A percentile compares a stretch with the other conserved stretches of the same genome.
phyloP scores from a whole-genome alignment of 37 sponge, comb jelly and placozoan genomes.

The Chondrosia reniformis region DNA sequence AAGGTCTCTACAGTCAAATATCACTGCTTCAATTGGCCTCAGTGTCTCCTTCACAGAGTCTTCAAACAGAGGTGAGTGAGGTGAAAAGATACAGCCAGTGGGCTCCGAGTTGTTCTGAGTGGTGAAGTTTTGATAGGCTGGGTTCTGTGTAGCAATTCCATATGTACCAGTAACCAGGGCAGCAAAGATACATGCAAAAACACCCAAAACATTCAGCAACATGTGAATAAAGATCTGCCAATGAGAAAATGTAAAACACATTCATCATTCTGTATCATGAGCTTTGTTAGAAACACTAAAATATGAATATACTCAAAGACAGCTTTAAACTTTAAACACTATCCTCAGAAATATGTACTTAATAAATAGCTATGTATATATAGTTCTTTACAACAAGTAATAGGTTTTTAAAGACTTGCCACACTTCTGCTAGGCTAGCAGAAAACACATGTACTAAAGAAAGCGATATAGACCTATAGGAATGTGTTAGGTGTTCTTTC shows the following conservation, averaged over 20 bases:
- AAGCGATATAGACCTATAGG: too few species aligned
- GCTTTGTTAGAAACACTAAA: too few species aligned
- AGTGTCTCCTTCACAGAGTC: not conserved
- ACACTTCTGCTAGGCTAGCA: too few species aligned
- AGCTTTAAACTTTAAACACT: not conserved
- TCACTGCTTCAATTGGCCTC: not conserved
- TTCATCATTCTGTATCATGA: too few species aligned
- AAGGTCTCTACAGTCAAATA: not conserved
- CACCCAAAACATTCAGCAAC: conserved; percentile 4
- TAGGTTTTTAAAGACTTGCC: too few species aligned
- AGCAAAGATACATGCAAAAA: conserved; percentile 13
- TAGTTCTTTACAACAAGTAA: too few species aligned
- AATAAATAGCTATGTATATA: too few species aligned
- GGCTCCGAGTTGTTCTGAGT: not conserved
- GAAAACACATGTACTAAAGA: too few species aligned
- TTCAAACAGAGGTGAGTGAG: not conserved
- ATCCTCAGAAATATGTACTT: not conserved
- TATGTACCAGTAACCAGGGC: not conserved
- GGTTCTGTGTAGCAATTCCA: not conserved
- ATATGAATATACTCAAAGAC: too few species aligned
- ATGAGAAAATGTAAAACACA: not conserved
- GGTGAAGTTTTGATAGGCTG: not conserved
- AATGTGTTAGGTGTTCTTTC: too few species aligned
- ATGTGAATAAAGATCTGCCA: conserved; percentile 14
- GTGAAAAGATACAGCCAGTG: not conserved